Evolutionary conservation across 1,140 invertebrate species (phyloP), one percentile per base, ranked within the genome.

Genomic region (Lutraria rhynchaena): DNA sequence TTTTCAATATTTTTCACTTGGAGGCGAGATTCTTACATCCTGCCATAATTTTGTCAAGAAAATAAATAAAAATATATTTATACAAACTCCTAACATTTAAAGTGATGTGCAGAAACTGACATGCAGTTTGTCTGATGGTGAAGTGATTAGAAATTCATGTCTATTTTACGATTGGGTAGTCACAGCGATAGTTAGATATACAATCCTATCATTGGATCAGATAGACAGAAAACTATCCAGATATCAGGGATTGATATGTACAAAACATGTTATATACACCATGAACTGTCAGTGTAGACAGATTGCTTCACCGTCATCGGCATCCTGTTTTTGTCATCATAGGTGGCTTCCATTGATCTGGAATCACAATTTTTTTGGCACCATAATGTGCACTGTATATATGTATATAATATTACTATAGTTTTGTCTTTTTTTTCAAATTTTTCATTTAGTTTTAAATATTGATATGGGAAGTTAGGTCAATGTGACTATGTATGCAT

Each of bases 321-420:
- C n/a, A 22, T 31, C n/a, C 41, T 65, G 61, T 44, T 65, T 65
- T 65, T 44, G 61, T 65, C 61, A 65, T 65, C 61, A 65, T 46
- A 22, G 61, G 37, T 44, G 61, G 61, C 19, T 65, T 65, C 61
- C n/a, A 22, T 46, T 27, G 33, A 65, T 46, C 22, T 2, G 37
- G 37, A 41, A 41, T 5, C 5, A 7, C 37, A 41, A 41, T 7
- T 41, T 41, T 41, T 41, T 41, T 41, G 37, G 37, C 37, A 15
- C 37, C 37, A 7, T 41, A 41, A n/a, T n/a, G n/a, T n/a, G n/a
- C n/a, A n/a, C n/a, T n/a, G n/a, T n/a, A n/a, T n/a, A n/a, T n/a
- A n/a, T n/a, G n/a, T n/a, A n/a, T n/a, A n/a, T n/a, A n/a, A n/a
- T n/a, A n/a, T n/a, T n/a, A n/a, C n/a, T n/a, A n/a, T n/a, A n/a